Evolutionary conservation across 2,797 vertebrate genomes (phyloP).

Genomic region (Cynodonichthys magdalenae): DNA sequence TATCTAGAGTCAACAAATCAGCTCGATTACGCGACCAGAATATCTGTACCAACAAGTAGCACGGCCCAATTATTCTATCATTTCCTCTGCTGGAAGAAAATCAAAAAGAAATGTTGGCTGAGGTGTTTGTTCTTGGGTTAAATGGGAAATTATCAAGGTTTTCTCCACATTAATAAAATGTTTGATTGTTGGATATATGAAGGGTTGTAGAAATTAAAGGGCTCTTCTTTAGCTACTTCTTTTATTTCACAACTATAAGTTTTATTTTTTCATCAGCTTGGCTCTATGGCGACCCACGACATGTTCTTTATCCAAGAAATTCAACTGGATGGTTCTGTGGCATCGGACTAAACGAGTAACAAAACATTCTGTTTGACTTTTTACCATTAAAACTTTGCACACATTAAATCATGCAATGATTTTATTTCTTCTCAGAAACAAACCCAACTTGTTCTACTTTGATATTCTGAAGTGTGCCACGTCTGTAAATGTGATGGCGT

Average conservation of each 20-base stretch:
- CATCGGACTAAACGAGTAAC: conserved; percentile 79
- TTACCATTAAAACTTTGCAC: background rate
- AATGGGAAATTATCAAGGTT: background rate
- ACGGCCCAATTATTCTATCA: background rate
- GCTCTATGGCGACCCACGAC: conserved; percentile 88
- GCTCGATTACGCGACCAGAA: conserved; percentile 27
- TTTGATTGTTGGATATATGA: too few species aligned
- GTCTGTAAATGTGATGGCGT: conserved; percentile 73
- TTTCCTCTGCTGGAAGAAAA: background rate
- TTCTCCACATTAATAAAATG: background rate
- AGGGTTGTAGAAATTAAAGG: too few species aligned
- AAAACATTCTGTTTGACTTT: background rate
- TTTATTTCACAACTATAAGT: conserved; percentile 5
- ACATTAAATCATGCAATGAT: background rate
- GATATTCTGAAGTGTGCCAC: conserved; percentile 84
- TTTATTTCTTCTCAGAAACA: conserved; percentile 66
- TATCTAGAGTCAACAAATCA: conserved; percentile 64
- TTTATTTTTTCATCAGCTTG: conserved; percentile 77
- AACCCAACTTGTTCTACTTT: conserved; percentile 84
- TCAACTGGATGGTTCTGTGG: conserved; percentile 91
- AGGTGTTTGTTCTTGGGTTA: background rate
- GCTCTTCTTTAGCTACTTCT: background rate
- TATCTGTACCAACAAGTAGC: conserved; percentile 16
- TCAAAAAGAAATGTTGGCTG: background rate
- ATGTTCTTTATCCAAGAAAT: conserved; percentile 88